These are phyloP conservation scores for Anthopleura sola DNA, from an alignment of 64 coral and sea anemone genomes.

Conservation along the genomic window DNA sequence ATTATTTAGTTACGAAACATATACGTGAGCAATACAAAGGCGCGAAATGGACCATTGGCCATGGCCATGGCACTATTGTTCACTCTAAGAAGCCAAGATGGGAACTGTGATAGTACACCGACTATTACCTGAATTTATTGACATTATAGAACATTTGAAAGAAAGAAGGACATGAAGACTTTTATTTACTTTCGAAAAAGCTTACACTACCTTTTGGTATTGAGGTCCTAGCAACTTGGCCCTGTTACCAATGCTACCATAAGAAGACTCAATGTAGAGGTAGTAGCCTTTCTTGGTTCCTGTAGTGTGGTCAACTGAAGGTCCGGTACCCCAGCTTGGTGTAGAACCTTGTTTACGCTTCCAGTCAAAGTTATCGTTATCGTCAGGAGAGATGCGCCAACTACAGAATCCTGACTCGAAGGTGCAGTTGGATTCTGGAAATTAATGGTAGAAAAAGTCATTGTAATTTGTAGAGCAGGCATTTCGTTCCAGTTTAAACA, in stretches of 20 bases:
- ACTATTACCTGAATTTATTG: too few relatives aligned
- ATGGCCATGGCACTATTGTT: too few relatives aligned
- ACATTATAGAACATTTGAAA: too few relatives aligned
- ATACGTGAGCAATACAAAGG: too few relatives aligned
- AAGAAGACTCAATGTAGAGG: conserved; percentile 79
- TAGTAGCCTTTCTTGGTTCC: conserved; percentile 79
- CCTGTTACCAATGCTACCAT: conserved; percentile 51
- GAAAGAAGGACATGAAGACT: too few relatives aligned
- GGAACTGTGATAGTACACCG: too few relatives aligned
- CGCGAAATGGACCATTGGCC: too few relatives aligned
- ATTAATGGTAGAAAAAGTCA: background rate
- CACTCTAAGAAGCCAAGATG: too few relatives aligned
- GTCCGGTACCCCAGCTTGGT: conserved; percentile 68
- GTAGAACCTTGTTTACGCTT: conserved; percentile 51
- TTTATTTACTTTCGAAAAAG: too few relatives aligned
- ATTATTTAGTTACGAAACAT: too few relatives aligned
- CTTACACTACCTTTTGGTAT: conserved; percentile 27
- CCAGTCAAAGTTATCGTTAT: conserved; percentile 83
- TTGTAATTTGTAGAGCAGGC: background rate
- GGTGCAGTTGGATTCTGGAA: conserved; percentile 53
- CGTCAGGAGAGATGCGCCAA: conserved; percentile 48
- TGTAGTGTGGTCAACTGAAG: conserved; percentile 69
- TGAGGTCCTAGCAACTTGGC: conserved; percentile 47
- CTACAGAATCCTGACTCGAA: conserved; percentile 71
- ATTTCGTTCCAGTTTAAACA: too few relatives aligned